A percentile compares a stretch with the other conserved stretches of the same genome.
These are phyloP conservation scores for Coelinius sp. DNA, from an alignment of 2,888 invertebrate species.

Conservation along the genomic window DNA sequence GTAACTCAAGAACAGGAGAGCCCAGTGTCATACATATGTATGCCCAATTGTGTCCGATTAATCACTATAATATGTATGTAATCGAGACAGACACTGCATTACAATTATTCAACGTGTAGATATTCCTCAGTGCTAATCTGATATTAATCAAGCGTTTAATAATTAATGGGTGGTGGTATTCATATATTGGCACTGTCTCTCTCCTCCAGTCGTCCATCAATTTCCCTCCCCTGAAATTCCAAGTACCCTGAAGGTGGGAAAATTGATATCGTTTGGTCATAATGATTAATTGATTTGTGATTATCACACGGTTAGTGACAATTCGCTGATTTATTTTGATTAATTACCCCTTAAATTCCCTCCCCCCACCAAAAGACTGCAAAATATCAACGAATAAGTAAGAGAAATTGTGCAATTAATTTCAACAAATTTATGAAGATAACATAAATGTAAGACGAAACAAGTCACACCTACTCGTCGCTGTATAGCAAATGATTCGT, in stretches of 20 bases:
- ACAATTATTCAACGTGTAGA: slow-evolving; percentile 58
- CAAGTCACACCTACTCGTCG: slow-evolving; percentile 19
- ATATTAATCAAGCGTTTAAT: slow-evolving; percentile 64
- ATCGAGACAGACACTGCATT: slow-evolving; percentile 61
- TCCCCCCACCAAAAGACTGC: neutral
- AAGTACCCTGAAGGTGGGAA: neutral
- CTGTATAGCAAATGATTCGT: slow-evolving; percentile 19
- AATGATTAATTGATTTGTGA: neutral
- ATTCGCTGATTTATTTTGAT: neutral
- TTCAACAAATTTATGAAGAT: slow-evolving; percentile 18
- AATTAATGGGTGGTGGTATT: slow-evolving; percentile 48
- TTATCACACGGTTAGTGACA: neutral
- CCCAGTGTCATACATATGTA: slow-evolving; percentile 60
- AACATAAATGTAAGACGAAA: slow-evolving; percentile 8
- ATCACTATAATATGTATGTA: slow-evolving; percentile 62
- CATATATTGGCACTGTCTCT: neutral
- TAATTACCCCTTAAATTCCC: neutral
- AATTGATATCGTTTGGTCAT: neutral
- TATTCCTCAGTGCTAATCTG: slow-evolving; percentile 58
- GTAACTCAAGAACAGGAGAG: neutral
- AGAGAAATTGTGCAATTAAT: slow-evolving; percentile 20
- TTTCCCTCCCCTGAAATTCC: neutral
- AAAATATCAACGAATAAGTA: neutral
- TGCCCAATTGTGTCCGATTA: slow-evolving; percentile 60
- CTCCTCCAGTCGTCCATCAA: neutral